phyloP scores from a whole-genome alignment of 2,797 vertebrate species.

The Rhodeus uyekii region DNA sequence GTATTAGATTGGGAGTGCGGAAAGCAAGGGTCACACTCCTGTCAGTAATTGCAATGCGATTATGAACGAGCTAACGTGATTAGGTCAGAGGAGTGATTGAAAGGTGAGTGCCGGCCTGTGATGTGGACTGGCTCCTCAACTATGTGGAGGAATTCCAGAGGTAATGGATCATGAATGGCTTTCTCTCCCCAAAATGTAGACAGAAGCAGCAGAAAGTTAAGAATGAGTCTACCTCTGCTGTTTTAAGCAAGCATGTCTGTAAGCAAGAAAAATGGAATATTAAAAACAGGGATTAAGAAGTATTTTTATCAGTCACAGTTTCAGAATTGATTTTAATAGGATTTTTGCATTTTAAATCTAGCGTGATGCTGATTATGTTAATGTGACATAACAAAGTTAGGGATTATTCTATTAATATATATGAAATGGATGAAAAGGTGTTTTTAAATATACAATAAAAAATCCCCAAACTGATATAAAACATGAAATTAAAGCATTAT shows the following conservation, averaged over 20 bases:
- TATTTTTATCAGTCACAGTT: neutral
- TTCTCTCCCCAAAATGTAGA: conserved; percentile 40
- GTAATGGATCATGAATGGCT: conserved; percentile 74
- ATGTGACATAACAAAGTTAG: neutral
- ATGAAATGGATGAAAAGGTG: neutral
- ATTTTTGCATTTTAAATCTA: neutral
- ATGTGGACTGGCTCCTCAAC: conserved; percentile 65
- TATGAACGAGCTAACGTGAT: conserved; percentile 80
- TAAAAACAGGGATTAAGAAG: neutral
- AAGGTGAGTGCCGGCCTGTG: conserved; percentile 75
- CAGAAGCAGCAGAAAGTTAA: conserved; percentile 7
- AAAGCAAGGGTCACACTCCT: conserved; percentile 77
- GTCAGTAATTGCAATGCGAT: conserved; percentile 81
- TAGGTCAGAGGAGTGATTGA: conserved; percentile 70
- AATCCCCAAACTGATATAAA: neutral
- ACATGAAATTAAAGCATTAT: neutral
- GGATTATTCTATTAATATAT: neutral
- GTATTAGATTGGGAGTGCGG: conserved; percentile 77
- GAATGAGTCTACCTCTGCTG: conserved; percentile 12
- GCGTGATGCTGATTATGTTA: neutral
- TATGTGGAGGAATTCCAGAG: conserved; percentile 72
- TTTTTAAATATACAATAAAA: neutral
- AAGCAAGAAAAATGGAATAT: neutral
- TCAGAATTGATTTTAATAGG: neutral
- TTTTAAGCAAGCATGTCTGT: conserved; percentile 3